Percentiles rank a stretch among this genome's conserved stretches.
These are phyloP conservation scores for Strix uralensis DNA, from an alignment of 2,113 vertebrate species.

Conservation along the genomic window DNA sequence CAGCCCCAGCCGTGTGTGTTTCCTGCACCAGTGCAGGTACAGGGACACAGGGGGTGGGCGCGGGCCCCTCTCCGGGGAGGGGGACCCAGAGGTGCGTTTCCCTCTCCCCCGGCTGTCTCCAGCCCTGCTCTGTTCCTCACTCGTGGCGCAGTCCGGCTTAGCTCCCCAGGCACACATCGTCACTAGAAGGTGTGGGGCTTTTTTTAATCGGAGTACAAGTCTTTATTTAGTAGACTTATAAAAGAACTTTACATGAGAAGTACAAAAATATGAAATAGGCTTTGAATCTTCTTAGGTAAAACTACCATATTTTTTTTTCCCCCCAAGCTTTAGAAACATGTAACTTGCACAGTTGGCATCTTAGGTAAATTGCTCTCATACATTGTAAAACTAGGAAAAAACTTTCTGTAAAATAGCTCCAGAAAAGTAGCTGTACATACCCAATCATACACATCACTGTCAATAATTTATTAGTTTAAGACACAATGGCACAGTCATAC, in stretches of 20 bases:
- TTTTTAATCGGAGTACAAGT: conserved; percentile 21
- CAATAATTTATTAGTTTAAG: conserved; percentile 48
- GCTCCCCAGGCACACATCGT: fast-evolving
- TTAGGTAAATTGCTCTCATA: conserved; percentile 53
- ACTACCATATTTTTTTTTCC: neutral
- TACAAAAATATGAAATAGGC: conserved; percentile 76
- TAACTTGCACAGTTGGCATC: conserved; percentile 52
- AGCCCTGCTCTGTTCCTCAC: too few relatives aligned
- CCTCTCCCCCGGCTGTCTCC: too few relatives aligned
- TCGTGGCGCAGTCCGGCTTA: fast-evolving
- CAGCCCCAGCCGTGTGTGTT: too few relatives aligned
- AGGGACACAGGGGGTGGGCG: too few relatives aligned
- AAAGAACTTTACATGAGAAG: conserved; percentile 71
- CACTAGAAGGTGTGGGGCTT: fast-evolving
- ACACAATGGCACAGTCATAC: conserved; percentile 55
- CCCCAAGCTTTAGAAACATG: conserved; percentile 67
- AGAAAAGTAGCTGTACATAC: neutral
- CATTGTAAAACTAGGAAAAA: conserved; percentile 54
- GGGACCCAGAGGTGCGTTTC: neutral
- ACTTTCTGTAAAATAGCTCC: conserved; percentile 10
- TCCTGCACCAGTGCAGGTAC: too few relatives aligned
- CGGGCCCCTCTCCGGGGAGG: too few relatives aligned
- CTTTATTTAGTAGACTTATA: conserved; percentile 70
- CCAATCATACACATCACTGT: neutral
- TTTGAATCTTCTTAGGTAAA: conserved; percentile 54